Evolutionary conservation across 1,140 invertebrate genomes (phyloP).

Genomic region (Pseudachorutes palmiensis): DNA sequence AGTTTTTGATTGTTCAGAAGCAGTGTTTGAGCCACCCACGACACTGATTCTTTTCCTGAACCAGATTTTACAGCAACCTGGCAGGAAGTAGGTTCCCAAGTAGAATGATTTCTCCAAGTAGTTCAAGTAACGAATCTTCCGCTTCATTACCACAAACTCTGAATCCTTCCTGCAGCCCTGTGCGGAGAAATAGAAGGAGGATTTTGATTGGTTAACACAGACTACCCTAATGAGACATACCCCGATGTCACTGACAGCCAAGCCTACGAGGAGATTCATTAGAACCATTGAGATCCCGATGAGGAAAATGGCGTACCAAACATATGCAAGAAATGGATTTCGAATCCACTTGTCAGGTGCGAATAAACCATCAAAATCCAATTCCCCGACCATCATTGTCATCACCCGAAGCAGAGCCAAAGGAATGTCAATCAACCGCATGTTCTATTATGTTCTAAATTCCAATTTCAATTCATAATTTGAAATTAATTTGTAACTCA

Average conservation of each 20-base stretch:
- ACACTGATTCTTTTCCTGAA: constrained; percentile 19
- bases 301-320: constrained; percentile 41
- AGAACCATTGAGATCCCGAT: constrained; percentile 44
- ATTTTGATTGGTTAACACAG: not conserved
- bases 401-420: constrained; percentile 19
- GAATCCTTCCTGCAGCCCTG: constrained; percentile 27
- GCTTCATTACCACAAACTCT: constrained; percentile 28
- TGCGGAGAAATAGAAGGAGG: not conserved
- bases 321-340: constrained; percentile 32
- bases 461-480: too few relatives aligned
- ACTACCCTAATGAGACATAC: constrained; percentile 20
- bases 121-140: constrained; percentile 28
- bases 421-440: constrained; percentile 18
- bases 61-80: constrained; percentile 11
- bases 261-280: constrained; percentile 46
- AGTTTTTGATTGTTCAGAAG: not conserved
- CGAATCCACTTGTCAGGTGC: constrained; percentile 17
- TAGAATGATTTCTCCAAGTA: constrained; percentile 29
- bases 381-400: constrained; percentile 54
- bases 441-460: constrained; percentile 13
- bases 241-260: constrained; percentile 46
- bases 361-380: constrained; percentile 47
- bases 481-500: constrained; percentile 18
- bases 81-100: constrained; percentile 16
- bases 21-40: not conserved